Base-by-base conservation (phyloP, 2,888 invertebrate genomes). In the Schrankia costaestrigalis region DNA sequence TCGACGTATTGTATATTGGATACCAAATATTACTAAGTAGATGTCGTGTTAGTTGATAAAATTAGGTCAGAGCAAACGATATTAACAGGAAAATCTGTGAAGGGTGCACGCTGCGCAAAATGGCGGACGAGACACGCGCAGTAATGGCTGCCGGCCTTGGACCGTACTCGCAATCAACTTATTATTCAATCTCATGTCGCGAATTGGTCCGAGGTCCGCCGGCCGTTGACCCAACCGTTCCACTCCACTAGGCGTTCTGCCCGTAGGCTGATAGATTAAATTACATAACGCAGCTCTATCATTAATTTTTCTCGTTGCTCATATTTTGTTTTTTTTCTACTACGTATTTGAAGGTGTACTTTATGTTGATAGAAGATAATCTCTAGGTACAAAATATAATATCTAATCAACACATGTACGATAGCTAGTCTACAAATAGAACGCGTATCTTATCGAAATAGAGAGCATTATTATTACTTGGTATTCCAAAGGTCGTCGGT, bases 141-240 rank as follows among this genome's bases (percentile, higher is more conserved):
- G 74, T 67, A 78, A 82, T 83, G 81, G 80, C 79, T 51, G 71
- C 71, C 75, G 85, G 85, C 86, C 85, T 85, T 85, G 85, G 73
- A 66, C 57, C 62, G 71, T 65, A 75, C 70, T 78, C 72, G 81
- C 84, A 81, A 84, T 84, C 85, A 84, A 79, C 80, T 81, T 85
- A 84, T 85, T 87, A 87, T 87, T 86, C 86, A 87, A 86, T 87
- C 86, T 84, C 84, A 80, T 84, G 80, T 86, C 81, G 84, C 84
- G 78, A 86, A 86, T 87, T 86, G 82, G 86, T 83, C 74, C 87
- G 87, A 86, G 86, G 87, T 78, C 78, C 63, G 61, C 42, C 65
- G 85, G 77, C 57, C 79, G 65, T 76, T 81, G 83, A 86, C 78
- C 81, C 62, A 56, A 50, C 61, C 66, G 63, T 62, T 73, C 73